phyloP scores from a whole-genome alignment of 1,140 invertebrate species.

The Camponotus floridanus region DNA sequence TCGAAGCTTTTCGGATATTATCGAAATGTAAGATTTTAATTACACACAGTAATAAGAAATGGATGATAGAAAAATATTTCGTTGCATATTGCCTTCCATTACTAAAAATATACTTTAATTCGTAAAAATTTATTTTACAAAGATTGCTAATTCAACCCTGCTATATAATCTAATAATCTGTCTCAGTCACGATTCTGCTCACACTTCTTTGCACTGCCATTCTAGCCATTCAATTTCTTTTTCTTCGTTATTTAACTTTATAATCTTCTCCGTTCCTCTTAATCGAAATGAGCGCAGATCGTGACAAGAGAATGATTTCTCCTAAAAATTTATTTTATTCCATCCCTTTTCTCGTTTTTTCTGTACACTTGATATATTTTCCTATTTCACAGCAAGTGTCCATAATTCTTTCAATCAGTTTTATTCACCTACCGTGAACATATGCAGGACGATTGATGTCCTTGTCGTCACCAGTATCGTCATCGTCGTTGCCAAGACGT shows the following conservation, averaged over 20 bases:
- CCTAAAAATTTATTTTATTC: not conserved
- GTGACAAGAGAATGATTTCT: not conserved
- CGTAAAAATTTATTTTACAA: no score
- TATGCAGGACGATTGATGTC: conserved; percentile 26
- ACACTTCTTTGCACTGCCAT: conserved; percentile 6
- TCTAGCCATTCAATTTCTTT: conserved; percentile 48
- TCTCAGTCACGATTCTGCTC: not conserved
- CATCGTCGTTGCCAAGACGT: conserved; percentile 71
- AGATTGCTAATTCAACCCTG: not conserved
- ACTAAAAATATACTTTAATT: not conserved
- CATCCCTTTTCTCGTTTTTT: not conserved
- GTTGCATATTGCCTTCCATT: not conserved
- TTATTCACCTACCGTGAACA: conserved; percentile 1
- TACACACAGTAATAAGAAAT: not conserved
- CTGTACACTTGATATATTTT: not conserved
- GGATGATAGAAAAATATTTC: not conserved
- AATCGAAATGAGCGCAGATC: not conserved
- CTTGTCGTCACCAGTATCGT: conserved; percentile 18
- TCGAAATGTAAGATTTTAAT: not conserved
- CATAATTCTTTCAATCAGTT: not conserved
- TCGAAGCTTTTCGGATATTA: no score
- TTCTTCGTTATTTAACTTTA: not conserved
- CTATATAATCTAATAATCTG: not conserved
- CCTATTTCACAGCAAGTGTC: not conserved
- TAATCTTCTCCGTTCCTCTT: not conserved